A percentile compares a stretch with the other conserved stretches of the same genome.
Evolutionary conservation across 2,113 vertebrate genomes (phyloP).

Genomic region (Peromyscus maniculatus): DNA sequence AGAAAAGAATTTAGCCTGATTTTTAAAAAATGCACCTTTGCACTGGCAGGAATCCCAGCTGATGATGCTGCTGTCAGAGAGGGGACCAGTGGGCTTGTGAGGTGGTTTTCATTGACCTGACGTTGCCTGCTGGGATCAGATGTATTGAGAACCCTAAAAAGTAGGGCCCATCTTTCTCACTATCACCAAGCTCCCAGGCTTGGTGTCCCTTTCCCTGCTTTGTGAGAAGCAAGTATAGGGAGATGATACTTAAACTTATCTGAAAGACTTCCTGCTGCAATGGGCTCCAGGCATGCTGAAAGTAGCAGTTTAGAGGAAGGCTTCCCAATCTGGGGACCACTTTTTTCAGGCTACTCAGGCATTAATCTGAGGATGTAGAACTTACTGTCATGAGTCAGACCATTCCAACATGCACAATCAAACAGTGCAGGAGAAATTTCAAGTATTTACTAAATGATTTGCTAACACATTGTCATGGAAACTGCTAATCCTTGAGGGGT

Average conservation of each 20-base stretch:
- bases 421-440: constrained; percentile 46
- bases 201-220: background rate
- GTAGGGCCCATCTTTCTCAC: background rate
- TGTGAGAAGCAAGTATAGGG: background rate
- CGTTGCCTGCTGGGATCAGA: background rate
- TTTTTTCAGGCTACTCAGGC: background rate
- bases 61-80: background rate
- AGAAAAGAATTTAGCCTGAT: background rate
- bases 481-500: constrained; percentile 46
- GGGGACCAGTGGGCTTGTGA: too few relatives aligned
- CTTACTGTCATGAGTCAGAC: background rate
- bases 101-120: background rate
- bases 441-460: constrained; percentile 69
- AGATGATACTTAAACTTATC: background rate
- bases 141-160: background rate
- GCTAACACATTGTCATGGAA: constrained; percentile 68
- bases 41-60: background rate
- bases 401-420: constrained; percentile 50
- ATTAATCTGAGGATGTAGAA: background rate
- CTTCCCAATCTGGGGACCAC: background rate
- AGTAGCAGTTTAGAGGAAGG: background rate
- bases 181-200: background rate
- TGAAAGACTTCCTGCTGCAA: background rate
- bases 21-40: background rate
- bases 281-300: background rate